Percentiles rank a stretch among this genome's conserved stretches.
phyloP scores from a whole-genome alignment of 2,113 vertebrate genomes.

The Nesoenas mayeri region DNA sequence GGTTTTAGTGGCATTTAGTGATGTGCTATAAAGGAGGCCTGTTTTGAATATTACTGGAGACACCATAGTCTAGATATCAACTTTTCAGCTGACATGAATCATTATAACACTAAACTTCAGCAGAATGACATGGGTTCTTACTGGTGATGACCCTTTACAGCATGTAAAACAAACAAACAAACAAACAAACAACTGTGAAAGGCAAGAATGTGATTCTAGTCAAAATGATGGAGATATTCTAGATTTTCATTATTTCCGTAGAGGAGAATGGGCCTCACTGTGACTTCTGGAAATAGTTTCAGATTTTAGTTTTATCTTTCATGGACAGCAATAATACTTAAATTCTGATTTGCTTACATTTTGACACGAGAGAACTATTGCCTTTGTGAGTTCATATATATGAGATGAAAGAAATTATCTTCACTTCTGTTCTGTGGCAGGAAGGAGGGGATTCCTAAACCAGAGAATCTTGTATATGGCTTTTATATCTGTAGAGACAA shows the following conservation, averaged over 20 bases:
- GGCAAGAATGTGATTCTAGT: not conserved
- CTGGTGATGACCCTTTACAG: not conserved
- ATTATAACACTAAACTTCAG: not conserved
- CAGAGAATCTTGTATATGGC: not conserved
- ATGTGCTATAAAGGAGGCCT: not conserved
- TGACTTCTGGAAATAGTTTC: not conserved
- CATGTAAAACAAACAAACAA: not conserved
- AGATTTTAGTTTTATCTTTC: not conserved
- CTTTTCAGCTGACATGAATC: not conserved
- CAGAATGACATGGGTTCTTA: not conserved
- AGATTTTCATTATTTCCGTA: not conserved
- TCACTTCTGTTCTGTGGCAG: not conserved
- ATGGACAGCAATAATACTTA: not conserved
- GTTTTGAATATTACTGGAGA: not conserved
- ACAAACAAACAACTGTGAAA: not conserved
- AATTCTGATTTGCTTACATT: not conserved
- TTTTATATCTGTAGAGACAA: not conserved
- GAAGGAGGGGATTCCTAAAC: not conserved
- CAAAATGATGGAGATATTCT: not conserved
- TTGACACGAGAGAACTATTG: not conserved
- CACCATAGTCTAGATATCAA: not conserved
- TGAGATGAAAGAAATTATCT: not conserved
- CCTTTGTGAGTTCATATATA: not conserved
- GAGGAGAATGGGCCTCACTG: not conserved
- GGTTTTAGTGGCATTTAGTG: not conserved